Evolutionary conservation across 1,140 invertebrate genomes (phyloP), one percentile per base, ranked within the genome.

Genomic region (Steinernema feltiae): DNA sequence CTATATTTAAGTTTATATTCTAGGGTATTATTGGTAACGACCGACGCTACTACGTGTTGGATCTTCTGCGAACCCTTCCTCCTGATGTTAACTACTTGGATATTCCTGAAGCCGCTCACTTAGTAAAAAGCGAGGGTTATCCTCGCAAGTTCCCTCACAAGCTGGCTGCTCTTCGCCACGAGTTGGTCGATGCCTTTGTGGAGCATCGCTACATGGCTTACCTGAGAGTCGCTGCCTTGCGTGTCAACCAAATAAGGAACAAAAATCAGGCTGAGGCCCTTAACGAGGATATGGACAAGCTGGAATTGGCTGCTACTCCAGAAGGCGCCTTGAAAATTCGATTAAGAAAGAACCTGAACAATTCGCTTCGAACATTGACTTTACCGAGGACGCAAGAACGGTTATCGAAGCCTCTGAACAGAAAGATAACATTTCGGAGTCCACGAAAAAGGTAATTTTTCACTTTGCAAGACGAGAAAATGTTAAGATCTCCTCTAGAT

Each of bases 21-120:
- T 48, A 89, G 89, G 97, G 97, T 75, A 99, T 99, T 75, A 93
- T 99, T 84, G 97, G 97, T 15, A 99, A 99, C 88, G 97, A 99
- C 89, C 93, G 94, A 15, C 90, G 97, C 27, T 93, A 98, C 87
- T 99, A 99, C 87, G 94, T 99, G 79, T 89, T 99, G 0, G 97
- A 99, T 89, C 88, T 99, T 53, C 87, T 99, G 69, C 88, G 97
- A 69, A 99, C 96, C 24, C 98, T 98, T 87, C 97, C 97, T 48
- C 95, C 96, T 0, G 97, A 99, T 90, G 93, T 97, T 0, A 98
- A 99, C 87, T 99, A 95, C 87, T 88, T 98, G 24, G 92, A 92
- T 88, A 48, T 92, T 21, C 86, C 86, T 31, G 82, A 87, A 76
- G 77, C 88, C 32, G 87, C 86, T 27, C 85, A 87, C 24, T 82